Conservation (phyloP, 2,888 invertebrate genomes). For the Phalangium opilio region DNA sequence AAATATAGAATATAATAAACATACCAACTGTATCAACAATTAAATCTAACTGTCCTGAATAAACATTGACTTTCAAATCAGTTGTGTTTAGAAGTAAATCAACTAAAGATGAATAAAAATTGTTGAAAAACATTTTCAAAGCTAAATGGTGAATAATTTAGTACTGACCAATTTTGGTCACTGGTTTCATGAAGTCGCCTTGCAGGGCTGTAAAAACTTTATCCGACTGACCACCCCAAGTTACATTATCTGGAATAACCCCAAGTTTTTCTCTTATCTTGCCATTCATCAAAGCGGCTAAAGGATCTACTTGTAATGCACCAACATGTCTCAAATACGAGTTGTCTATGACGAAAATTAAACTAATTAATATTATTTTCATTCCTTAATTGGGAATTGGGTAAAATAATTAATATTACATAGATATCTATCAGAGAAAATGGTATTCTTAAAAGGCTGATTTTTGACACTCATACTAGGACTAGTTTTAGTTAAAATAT, state of each 20-base stretch:
- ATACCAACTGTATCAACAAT: slow-evolving; percentile 66
- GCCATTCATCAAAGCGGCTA: slow-evolving; percentile 50
- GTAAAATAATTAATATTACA: too few species aligned
- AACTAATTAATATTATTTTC: too few species aligned
- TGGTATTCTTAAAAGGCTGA: too few species aligned
- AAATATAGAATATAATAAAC: not conserved
- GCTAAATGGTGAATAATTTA: not conserved
- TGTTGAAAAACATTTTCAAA: not conserved
- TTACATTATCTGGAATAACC: slow-evolving; percentile 44
- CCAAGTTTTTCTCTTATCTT: slow-evolving; percentile 47
- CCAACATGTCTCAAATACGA: slow-evolving; percentile 22
- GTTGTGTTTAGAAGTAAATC: slow-evolving; percentile 51
- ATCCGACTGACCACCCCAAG: slow-evolving; percentile 46
- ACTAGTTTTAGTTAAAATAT: too few species aligned
- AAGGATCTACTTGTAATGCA: slow-evolving; percentile 21
- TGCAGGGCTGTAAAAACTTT: slow-evolving; percentile 43
- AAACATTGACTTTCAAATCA: slow-evolving; percentile 48
- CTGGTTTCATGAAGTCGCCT: slow-evolving; percentile 67
- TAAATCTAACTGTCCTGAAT: slow-evolving; percentile 65
- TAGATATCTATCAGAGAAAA: too few species aligned
- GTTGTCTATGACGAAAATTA: slow-evolving; percentile 12
- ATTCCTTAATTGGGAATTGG: too few species aligned
- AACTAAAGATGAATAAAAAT: slow-evolving; percentile 39
- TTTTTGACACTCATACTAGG: too few species aligned
- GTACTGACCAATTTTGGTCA: slow-evolving; percentile 45